Evolutionary conservation across 2,888 invertebrate genomes (phyloP).

Genomic region (Conistra vaccinii): DNA sequence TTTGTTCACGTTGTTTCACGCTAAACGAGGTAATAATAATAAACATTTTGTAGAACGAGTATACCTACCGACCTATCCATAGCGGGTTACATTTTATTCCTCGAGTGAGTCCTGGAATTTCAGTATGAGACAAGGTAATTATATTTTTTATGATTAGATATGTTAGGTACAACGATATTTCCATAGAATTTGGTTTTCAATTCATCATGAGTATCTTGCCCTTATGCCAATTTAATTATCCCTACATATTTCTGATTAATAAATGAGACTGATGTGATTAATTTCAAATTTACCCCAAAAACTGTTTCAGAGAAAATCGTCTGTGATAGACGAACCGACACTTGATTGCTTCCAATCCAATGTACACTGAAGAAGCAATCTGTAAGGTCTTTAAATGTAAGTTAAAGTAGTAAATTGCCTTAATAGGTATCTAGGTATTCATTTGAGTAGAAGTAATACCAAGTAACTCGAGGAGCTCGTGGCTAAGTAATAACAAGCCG

Average conservation of each 20-base stretch:
- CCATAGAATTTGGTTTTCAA: not conserved
- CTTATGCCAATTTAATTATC: not conserved
- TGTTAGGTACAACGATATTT: not conserved
- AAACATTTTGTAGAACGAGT: not conserved
- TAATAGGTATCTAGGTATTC: not conserved
- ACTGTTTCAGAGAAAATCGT: slow-evolving; percentile 1
- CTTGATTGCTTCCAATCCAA: not conserved
- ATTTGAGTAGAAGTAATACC: slow-evolving; percentile 8
- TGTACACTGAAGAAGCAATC: not conserved
- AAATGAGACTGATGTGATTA: not conserved
- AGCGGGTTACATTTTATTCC: not conserved
- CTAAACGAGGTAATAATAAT: not conserved
- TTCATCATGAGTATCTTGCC: not conserved
- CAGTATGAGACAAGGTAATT: not conserved
- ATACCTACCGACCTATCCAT: too few species aligned
- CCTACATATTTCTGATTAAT: not conserved
- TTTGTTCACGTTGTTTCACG: too few species aligned
- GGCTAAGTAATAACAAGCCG: too few species aligned
- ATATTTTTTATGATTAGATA: not conserved
- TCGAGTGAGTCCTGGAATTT: not conserved
- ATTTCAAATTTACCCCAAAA: not conserved
- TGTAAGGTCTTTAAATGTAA: not conserved
- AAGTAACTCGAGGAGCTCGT: too few species aligned
- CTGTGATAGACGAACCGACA: not conserved
- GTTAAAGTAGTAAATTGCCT: not conserved